phyloP scores from a whole-genome alignment of 2,113 vertebrate genomes.

The Hemiprocne comata region DNA sequence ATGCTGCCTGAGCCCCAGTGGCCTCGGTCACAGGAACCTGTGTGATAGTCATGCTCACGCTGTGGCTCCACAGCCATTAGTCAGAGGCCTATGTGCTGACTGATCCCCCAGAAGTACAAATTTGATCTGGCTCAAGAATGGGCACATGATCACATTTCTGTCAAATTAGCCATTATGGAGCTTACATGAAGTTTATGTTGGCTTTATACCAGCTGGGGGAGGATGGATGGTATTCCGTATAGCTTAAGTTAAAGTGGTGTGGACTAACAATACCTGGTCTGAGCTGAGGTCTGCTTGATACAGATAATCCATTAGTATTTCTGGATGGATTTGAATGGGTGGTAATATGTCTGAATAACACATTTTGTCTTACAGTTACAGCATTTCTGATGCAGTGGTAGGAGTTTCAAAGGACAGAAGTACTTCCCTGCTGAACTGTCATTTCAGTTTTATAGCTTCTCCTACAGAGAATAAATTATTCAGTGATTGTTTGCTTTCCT shows the following conservation, averaged over 20 bases:
- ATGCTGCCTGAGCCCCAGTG: not conserved
- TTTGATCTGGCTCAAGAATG: conserved; percentile 14
- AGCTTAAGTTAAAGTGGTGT: not conserved
- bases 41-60: fast-evolving
- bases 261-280: not conserved
- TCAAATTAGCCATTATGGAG: conserved; percentile 43
- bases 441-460: not conserved
- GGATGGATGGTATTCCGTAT: not conserved
- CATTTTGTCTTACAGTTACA: not conserved
- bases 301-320: not conserved
- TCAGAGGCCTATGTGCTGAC: not conserved
- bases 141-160: conserved; percentile 54
- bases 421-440: not conserved
- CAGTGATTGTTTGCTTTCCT: not conserved
- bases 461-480: not conserved
- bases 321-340: not conserved
- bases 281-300: not conserved
- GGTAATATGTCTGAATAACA: not conserved
- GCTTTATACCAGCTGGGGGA: conserved; percentile 3
- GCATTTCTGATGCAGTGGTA: not conserved
- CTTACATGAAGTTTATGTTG: conserved; percentile 13
- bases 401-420: not conserved
- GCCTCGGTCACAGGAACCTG: not conserved
- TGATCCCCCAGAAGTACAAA: conserved; percentile 45
- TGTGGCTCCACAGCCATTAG: not conserved